Conservation (phyloP, 2,797 vertebrate species). For the Avahi laniger region DNA sequence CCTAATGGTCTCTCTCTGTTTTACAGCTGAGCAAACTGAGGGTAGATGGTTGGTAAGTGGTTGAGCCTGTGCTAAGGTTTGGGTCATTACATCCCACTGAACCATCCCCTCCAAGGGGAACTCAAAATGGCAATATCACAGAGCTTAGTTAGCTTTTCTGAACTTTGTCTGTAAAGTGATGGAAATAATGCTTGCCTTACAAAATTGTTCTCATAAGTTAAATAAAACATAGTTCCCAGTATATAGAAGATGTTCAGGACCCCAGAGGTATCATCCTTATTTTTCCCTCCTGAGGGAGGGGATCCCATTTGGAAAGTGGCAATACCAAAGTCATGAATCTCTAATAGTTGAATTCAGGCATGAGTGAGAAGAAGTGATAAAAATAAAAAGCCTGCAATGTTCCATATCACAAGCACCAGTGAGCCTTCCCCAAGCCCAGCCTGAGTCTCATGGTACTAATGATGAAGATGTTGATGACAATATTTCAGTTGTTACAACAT, state of each 20-base stretch:
- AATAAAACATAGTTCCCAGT: background rate
- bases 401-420: background rate
- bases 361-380: background rate
- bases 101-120: background rate
- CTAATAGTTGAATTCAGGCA: background rate
- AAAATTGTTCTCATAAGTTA: background rate
- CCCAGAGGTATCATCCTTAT: background rate
- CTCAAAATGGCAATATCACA: background rate
- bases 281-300: background rate
- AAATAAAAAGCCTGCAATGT: background rate
- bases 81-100: background rate
- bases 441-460: background rate
- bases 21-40: background rate
- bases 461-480: background rate
- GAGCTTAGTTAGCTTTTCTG: background rate
- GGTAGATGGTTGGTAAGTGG: background rate
- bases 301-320: background rate
- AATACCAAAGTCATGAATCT: background rate
- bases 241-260: background rate
- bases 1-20: background rate
- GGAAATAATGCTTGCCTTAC: background rate
- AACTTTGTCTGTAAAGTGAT: background rate
- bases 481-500: background rate
- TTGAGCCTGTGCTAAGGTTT: no score
- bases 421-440: background rate